Evolutionary conservation across 2,113 vertebrate genomes (phyloP), one percentile per base, ranked within the genome.

Genomic region (Barnardius zonarius): DNA sequence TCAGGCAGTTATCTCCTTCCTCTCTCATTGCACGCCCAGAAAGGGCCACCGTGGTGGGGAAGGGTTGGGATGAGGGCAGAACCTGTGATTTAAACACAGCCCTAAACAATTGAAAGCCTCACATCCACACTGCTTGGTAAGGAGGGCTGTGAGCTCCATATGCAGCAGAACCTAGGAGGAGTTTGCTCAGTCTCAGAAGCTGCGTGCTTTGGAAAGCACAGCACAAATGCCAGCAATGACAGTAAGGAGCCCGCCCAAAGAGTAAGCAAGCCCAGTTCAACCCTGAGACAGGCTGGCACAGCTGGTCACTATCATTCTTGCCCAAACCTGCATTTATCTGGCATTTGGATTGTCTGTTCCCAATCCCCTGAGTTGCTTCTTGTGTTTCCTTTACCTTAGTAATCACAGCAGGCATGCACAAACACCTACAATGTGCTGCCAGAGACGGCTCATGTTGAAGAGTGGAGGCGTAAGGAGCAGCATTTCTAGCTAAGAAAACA

Each of bases 331-430:
- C 1, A 18, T 7, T 14, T 30, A 48, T 43, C 46, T 75, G 84
- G 77, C 35, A 63, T 74, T 80, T 22, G 37, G 82, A 93, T n/a
- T 41, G 51, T 48, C 80, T 73, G 37, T 31, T 88, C 30, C 66
- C 79, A 27, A 77, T 86, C 57, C 64, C 39, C 49, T 30, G 39
- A 86, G 61, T 86, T 90, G 79, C 68, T 77, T 24, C 74, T 74
- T 77, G 43, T 85, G 85, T 83, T 90, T 80, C 46, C 85, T 92
- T 86, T 92, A 92, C 92, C 83, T 96, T 37, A 88, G 79, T 92
- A 95, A 96, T 90, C 59, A 64, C 73, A 67, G 79, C 88, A 74
- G 85, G 85, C 93, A 93, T 33, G 75, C 88, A 90, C 37, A 69
- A 91, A 95, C 87, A 94, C 93, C 95, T 96, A 88, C 90, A 63